These are phyloP conservation scores for Myotis pilosus DNA, from an alignment of 2,797 vertebrate genomes.

Conservation along the genomic window DNA sequence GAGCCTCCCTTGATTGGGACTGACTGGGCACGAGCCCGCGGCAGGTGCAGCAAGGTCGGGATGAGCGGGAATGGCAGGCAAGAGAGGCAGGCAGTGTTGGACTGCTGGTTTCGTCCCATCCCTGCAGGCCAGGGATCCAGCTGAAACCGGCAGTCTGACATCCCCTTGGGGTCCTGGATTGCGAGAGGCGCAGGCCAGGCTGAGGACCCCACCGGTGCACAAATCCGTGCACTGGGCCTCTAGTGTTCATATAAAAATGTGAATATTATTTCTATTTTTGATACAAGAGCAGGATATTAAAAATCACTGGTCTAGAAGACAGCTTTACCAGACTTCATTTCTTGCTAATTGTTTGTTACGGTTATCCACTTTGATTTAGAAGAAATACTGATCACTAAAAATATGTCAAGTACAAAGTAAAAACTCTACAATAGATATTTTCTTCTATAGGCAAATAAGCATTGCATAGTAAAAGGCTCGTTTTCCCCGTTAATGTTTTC, in stretches of 20 bases:
- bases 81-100: too few relatives aligned
- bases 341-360: not conserved
- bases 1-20: too few relatives aligned
- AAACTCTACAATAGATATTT: not conserved
- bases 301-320: not conserved
- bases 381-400: not conserved
- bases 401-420: not conserved
- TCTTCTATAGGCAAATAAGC: not conserved
- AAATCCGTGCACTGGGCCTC: too few relatives aligned
- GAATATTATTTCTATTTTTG: not conserved
- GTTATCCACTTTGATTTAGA: constrained; percentile 19
- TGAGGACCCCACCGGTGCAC: too few relatives aligned
- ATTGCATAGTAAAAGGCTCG: not conserved
- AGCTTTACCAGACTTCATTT: not conserved
- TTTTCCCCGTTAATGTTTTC: not conserved
- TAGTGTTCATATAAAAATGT: not conserved
- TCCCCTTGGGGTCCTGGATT: too few relatives aligned
- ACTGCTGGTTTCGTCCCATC: too few relatives aligned
- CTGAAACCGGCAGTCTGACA: too few relatives aligned
- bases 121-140: too few relatives aligned
- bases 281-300: not conserved
- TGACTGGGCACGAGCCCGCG: too few relatives aligned
- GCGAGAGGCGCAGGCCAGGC: too few relatives aligned
- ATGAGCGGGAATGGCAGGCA: too few relatives aligned
- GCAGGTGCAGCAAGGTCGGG: too few relatives aligned